A percentile compares a stretch with the other conserved stretches of the same genome.
phyloP scores from a whole-genome alignment of 2,113 vertebrate species.

The Puffinus mauretanicus region DNA sequence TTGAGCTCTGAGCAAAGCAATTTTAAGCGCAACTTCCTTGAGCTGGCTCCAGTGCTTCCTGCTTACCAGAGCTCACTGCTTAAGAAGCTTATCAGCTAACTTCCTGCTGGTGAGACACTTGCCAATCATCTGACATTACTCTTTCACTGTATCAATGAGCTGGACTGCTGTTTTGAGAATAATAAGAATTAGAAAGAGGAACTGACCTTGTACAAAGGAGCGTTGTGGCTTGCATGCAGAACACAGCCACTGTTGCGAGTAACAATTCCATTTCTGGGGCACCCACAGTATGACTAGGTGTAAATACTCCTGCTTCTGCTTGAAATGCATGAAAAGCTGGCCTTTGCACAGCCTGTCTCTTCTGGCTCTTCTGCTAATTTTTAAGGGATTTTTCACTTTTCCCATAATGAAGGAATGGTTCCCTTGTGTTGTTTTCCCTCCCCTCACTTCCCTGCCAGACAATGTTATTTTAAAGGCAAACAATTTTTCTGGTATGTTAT shows the following conservation, averaged over 20 bases:
- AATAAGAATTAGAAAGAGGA: conserved; percentile 41
- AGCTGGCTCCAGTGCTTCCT: conserved; percentile 52
- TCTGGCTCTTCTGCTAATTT: neutral
- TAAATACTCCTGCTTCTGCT: neutral
- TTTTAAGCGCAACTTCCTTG: conserved; percentile 65
- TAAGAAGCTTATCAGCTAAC: conserved; percentile 69
- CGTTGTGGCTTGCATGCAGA: neutral
- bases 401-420: neutral
- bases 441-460: neutral
- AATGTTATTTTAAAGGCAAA: neutral
- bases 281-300: neutral
- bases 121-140: conserved; percentile 51
- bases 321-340: neutral
- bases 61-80: conserved; percentile 55
- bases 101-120: conserved; percentile 57
- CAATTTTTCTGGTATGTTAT: neutral
- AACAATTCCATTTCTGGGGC: neutral
- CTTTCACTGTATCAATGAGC: conserved; percentile 47
- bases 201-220: conserved; percentile 43
- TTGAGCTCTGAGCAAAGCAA: conserved; percentile 48
- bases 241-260: neutral
- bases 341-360: neutral
- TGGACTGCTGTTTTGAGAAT: conserved; percentile 36
- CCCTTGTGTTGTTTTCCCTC: neutral
- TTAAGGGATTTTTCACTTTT: neutral